Conservation (phyloP, 1,140 invertebrate genomes). For the Magallana gigas region DNA sequence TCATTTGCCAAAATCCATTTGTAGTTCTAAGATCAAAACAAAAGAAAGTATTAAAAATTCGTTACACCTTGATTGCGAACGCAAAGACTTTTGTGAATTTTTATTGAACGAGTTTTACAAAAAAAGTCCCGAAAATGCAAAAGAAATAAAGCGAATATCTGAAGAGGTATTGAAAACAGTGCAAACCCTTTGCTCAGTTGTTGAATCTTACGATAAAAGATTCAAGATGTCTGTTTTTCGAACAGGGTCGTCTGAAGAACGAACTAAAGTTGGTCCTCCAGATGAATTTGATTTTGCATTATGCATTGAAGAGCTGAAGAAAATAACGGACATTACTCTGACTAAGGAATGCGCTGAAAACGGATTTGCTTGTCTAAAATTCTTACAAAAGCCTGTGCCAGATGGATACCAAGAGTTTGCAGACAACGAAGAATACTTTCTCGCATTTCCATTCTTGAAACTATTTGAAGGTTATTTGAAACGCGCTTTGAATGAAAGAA, state of each 20-base stretch:
- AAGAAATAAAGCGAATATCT: not conserved
- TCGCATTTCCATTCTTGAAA: conserved; percentile 45
- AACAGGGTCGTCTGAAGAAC: conserved; percentile 45
- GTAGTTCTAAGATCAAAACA: not conserved
- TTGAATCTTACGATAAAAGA: conserved; percentile 32
- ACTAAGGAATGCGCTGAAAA: not conserved
- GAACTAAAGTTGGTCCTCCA: conserved; percentile 45
- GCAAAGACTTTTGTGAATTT: conserved; percentile 23
- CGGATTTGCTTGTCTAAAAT: conserved; percentile 41
- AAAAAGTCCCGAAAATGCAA: not conserved
- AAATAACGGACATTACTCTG: not conserved
- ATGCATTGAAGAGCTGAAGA: conserved; percentile 11
- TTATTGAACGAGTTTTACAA: not conserved
- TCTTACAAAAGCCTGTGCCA: not conserved
- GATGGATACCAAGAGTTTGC: conserved; percentile 16
- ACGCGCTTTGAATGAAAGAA: conserved; percentile 35
- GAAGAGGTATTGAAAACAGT: not conserved
- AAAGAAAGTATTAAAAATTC: too few species aligned
- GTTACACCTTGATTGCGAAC: too few species aligned
- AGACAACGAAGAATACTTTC: conserved; percentile 36
- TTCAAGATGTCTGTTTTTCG: conserved; percentile 43
- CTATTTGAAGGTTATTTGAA: conserved; percentile 24
- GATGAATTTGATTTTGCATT: conserved; percentile 55
- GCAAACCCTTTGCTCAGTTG: not conserved
- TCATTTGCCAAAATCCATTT: conserved; percentile 30